Conservation (phyloP, 2,797 vertebrate genomes). For the Danio jaintianensis region DNA sequence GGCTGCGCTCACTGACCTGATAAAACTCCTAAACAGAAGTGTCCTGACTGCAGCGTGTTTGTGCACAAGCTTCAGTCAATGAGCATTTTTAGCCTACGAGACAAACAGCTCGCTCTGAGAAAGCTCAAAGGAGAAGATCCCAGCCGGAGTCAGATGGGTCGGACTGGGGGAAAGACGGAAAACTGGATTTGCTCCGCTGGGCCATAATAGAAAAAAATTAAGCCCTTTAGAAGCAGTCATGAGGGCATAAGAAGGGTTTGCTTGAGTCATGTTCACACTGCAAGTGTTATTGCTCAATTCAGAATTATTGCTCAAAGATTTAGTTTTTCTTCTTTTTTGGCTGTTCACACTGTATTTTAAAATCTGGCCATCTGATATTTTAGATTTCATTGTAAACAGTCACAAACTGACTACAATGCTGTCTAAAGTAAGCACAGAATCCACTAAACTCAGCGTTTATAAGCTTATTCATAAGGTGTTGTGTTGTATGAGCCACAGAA, state of each 20-base stretch:
- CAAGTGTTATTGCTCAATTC: too few species aligned
- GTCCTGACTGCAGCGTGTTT: conserved; percentile 11
- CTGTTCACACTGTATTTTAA: too few species aligned
- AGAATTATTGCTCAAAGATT: too few species aligned
- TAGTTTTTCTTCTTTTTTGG: too few species aligned
- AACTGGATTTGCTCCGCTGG: conserved; percentile 47
- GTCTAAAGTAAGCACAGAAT: too few species aligned
- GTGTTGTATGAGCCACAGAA: too few species aligned
- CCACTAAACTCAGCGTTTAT: too few species aligned
- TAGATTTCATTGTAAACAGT: too few species aligned
- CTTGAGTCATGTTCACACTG: not conserved
- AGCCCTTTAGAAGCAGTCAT: conserved; percentile 23
- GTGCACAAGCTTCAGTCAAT: conserved; percentile 1
- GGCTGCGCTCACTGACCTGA: conserved; percentile 32
- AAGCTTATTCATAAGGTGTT: too few species aligned
- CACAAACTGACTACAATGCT: too few species aligned
- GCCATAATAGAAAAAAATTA: conserved; percentile 34
- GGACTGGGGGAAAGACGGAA: conserved; percentile 16
- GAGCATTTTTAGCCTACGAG: conserved; percentile 17
- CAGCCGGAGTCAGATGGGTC: conserved; percentile 1
- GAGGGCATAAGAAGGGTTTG: not conserved
- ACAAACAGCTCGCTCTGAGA: conserved; percentile 5
- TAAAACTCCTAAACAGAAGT: conserved; percentile 29
- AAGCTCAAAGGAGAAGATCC: conserved; percentile 18
- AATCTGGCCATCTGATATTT: too few species aligned